Conservation (phyloP, 2,797 vertebrate species). For the Tolypeutes matacus region DNA sequence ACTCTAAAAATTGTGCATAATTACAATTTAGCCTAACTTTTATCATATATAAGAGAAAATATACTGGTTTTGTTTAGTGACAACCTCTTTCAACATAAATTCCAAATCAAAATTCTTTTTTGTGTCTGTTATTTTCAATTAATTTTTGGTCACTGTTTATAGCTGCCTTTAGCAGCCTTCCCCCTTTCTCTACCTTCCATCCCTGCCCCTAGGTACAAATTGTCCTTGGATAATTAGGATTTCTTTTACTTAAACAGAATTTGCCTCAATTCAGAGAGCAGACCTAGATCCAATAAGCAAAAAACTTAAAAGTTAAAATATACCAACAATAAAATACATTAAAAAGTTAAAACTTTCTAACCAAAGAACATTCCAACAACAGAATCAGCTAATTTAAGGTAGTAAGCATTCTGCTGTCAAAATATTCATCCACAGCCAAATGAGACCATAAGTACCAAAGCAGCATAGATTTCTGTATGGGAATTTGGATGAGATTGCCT, state of each 20-base stretch:
- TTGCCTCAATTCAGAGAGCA: not conserved
- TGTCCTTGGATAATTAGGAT: not conserved
- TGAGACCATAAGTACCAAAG: not conserved
- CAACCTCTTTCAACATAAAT: constrained; percentile 9
- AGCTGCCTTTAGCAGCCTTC: not conserved
- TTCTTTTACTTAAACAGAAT: not conserved
- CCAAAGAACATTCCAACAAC: not conserved
- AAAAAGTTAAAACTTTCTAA: not conserved
- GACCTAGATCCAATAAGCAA: not conserved
- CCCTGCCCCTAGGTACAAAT: not conserved
- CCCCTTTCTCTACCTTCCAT: too few species aligned
- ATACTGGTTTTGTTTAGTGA: constrained; percentile 7
- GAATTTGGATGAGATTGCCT: constrained; percentile 1
- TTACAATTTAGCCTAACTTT: not conserved
- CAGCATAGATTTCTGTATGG: not conserved
- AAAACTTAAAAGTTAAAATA: constrained; percentile 1
- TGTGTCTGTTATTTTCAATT: not conserved
- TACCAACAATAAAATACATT: not conserved
- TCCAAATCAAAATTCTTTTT: not conserved
- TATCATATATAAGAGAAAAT: not conserved
- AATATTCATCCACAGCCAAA: not conserved
- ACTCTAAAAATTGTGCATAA: not conserved
- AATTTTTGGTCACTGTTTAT: not conserved
- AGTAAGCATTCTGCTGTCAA: constrained; percentile 33
- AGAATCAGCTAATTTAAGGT: not conserved